These are phyloP conservation scores for Panorpa germanica DNA, from an alignment of 2,888 invertebrate genomes.

Conservation along the genomic window DNA sequence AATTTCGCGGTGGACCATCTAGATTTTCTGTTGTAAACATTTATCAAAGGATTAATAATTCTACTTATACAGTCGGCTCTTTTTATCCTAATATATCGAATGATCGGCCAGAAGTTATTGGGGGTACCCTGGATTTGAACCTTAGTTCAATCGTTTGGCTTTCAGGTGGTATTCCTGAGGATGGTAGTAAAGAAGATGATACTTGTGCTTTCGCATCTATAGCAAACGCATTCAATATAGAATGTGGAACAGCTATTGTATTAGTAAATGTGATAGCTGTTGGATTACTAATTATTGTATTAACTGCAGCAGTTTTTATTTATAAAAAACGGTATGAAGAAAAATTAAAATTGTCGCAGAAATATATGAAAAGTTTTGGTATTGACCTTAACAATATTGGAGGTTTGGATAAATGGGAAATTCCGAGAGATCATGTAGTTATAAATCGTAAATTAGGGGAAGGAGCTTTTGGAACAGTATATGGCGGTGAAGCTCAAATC, in stretches of 20 bases:
- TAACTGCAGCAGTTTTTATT: constrained; percentile 37
- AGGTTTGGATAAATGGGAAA: constrained; percentile 71
- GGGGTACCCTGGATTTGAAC: constrained; percentile 32
- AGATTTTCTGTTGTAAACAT: constrained; percentile 39
- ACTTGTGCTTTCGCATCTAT: constrained; percentile 48
- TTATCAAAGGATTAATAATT: constrained; percentile 34
- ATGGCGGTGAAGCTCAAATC: constrained; percentile 68
- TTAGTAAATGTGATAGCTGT: constrained; percentile 42
- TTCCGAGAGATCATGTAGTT: constrained; percentile 65
- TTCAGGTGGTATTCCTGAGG: constrained; percentile 39
- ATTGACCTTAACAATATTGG: constrained; percentile 30
- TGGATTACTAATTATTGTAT: constrained; percentile 29
- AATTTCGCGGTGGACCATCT: constrained; percentile 48
- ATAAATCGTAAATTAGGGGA: constrained; percentile 72
- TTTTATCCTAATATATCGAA: constrained; percentile 33
- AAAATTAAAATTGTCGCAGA: constrained; percentile 41
- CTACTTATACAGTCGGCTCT: constrained; percentile 30
- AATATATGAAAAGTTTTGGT: constrained; percentile 52
- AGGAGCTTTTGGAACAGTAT: constrained; percentile 86
- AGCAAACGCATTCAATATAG: constrained; percentile 42
- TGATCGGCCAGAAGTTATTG: constrained; percentile 25
- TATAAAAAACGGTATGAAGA: constrained; percentile 48
- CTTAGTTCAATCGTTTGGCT: constrained; percentile 41
- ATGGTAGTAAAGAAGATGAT: constrained; percentile 37
- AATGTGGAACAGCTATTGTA: constrained; percentile 55